These are phyloP conservation scores for Heliconius nattereri DNA, from an alignment of 1,140 invertebrate species.

Conservation along the genomic window DNA sequence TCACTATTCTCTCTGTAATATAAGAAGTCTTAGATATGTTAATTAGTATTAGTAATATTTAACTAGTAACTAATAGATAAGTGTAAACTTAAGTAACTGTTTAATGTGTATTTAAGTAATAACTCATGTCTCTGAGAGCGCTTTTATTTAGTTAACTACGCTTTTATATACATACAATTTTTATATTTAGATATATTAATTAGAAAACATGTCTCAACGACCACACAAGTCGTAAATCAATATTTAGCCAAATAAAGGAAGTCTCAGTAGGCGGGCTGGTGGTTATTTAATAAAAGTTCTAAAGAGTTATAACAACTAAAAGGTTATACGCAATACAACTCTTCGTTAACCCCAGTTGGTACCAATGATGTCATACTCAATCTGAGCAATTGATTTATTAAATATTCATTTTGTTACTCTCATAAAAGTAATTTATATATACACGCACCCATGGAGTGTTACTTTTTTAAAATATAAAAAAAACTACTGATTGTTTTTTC, in stretches of 20 bases:
- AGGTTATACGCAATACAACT: conserved; percentile 19
- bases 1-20: too few species aligned
- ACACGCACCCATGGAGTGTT: background rate
- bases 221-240: background rate
- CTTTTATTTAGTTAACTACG: too few species aligned
- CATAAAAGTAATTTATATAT: conserved; percentile 3
- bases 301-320: conserved; percentile 18
- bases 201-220: too few species aligned
- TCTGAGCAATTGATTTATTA: conserved; percentile 38
- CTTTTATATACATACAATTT: too few species aligned
- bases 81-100: too few species aligned
- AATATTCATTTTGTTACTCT: conserved; percentile 32
- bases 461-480: background rate
- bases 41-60: too few species aligned
- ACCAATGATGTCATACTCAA: conserved; percentile 35
- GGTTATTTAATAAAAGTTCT: conserved; percentile 9
- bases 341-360: conserved; percentile 32
- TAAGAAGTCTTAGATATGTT: too few species aligned
- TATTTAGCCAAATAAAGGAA: conserved; percentile 20
- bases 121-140: too few species aligned
- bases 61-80: too few species aligned
- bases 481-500: too few species aligned
- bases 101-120: too few species aligned
- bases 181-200: too few species aligned
- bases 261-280: background rate